These are phyloP conservation scores for Misgurnus anguillicaudatus DNA, from an alignment of 2,113 vertebrate genomes.

Conservation along the genomic window DNA sequence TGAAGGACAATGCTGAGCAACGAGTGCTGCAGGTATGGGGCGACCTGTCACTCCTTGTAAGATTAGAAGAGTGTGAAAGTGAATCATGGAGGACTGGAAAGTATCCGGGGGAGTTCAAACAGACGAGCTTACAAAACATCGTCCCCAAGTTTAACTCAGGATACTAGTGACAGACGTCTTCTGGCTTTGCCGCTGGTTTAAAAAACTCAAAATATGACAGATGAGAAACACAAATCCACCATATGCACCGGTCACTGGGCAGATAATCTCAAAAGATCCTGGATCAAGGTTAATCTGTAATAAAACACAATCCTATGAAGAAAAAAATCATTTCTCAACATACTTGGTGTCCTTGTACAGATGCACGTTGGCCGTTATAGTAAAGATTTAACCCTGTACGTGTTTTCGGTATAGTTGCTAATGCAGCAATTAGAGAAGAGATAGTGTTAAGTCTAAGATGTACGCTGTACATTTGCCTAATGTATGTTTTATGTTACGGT, in stretches of 20 bases:
- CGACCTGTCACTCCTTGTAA: background rate
- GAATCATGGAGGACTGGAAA: background rate
- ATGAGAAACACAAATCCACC: constrained; percentile 64
- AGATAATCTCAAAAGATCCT: constrained; percentile 70
- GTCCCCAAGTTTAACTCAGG: constrained; percentile 10
- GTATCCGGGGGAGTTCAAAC: background rate
- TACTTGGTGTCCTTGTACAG: background rate
- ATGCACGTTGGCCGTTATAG: background rate
- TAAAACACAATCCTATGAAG: constrained; percentile 66
- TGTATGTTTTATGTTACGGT: constrained; percentile 57
- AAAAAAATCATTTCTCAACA: constrained; percentile 49
- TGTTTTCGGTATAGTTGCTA: background rate
- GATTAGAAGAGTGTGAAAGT: background rate
- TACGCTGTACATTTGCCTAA: constrained; percentile 44
- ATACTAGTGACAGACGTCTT: background rate
- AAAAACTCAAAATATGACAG: constrained; percentile 49
- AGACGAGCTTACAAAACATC: background rate
- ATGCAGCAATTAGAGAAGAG: background rate
- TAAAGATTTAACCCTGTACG: background rate
- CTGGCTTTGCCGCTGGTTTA: background rate
- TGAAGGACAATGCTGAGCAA: background rate
- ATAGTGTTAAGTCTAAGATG: background rate
- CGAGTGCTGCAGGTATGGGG: background rate
- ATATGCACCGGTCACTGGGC: constrained; percentile 70
- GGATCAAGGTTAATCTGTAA: constrained; percentile 75